phyloP scores from a whole-genome alignment of 2,113 vertebrate genomes.

The Syrmaticus mikado region DNA sequence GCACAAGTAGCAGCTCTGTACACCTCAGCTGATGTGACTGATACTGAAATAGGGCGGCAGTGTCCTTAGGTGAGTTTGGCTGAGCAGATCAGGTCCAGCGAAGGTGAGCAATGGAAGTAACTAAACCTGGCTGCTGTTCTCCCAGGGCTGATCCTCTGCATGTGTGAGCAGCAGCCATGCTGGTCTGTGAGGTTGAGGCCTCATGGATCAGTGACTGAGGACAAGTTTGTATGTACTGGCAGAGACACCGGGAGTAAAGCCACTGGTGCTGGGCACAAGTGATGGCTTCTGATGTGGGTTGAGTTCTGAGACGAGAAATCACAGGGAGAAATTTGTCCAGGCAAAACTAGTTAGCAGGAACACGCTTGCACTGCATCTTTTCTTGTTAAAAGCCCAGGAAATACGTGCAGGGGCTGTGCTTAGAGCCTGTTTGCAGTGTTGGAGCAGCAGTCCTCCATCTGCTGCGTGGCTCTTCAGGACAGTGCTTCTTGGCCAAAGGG shows the following conservation, averaged over 20 bases:
- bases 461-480: accelerated
- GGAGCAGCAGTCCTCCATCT: not conserved
- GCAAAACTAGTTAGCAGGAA: not conserved
- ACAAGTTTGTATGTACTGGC: not conserved
- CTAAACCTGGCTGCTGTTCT: not conserved
- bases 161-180: not conserved
- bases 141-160: not conserved
- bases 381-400: not conserved
- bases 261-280: accelerated
- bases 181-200: not conserved
- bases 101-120: not conserved
- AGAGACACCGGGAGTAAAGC: not conserved
- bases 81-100: not conserved
- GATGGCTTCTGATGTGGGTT: not conserved
- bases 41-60: not conserved
- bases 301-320: not conserved
- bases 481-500: not conserved
- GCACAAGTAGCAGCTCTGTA: not conserved
- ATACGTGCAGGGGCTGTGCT: not conserved
- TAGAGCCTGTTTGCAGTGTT: not conserved
- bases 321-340: not conserved
- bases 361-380: not conserved
- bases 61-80: not conserved
- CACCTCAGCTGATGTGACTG: not conserved
- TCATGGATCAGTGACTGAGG: accelerated